A percentile compares a stretch with the other conserved stretches of the same genome.
Evolutionary conservation across 2,113 vertebrate genomes (phyloP).

Genomic region (Anseranas semipalmata): DNA sequence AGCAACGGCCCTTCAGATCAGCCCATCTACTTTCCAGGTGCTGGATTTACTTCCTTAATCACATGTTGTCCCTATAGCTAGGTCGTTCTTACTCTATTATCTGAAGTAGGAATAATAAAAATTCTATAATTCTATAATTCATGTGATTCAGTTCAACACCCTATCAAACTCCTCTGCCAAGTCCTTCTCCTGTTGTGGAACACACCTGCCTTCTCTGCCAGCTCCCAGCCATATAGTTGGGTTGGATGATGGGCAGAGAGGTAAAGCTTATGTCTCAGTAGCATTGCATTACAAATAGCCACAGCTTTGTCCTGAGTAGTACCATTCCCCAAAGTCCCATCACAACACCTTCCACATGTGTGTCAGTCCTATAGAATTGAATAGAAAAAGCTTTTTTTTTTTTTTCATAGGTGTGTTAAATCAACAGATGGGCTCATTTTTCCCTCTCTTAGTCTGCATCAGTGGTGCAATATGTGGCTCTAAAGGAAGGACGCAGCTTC

Average conservation of each 20-base stretch:
- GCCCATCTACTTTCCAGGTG: background rate
- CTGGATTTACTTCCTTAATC: background rate
- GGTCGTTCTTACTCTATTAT: background rate
- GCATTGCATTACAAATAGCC: background rate
- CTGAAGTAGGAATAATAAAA: background rate
- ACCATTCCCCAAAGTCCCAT: background rate
- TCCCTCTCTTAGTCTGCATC: background rate
- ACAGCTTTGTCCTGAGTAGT: background rate
- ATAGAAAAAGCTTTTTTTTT: background rate
- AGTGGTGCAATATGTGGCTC: background rate
- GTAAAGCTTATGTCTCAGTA: background rate
- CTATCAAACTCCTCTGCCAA: background rate
- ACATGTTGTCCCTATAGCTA: background rate
- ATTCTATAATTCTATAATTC: background rate
- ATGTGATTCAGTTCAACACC: background rate
- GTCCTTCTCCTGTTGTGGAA: background rate
- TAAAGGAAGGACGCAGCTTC: background rate
- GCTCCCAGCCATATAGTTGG: background rate
- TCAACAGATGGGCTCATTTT: accelerated
- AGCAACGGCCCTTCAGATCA: background rate
- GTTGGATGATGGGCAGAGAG: background rate
- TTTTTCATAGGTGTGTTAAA: accelerated
- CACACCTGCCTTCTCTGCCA: background rate
- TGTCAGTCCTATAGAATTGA: background rate
- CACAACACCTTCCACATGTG: background rate